Percentiles rank a stretch among this genome's conserved stretches.
phyloP scores from a whole-genome alignment of 92 coral and sea anemone genomes.

The Porites divaricata region DNA sequence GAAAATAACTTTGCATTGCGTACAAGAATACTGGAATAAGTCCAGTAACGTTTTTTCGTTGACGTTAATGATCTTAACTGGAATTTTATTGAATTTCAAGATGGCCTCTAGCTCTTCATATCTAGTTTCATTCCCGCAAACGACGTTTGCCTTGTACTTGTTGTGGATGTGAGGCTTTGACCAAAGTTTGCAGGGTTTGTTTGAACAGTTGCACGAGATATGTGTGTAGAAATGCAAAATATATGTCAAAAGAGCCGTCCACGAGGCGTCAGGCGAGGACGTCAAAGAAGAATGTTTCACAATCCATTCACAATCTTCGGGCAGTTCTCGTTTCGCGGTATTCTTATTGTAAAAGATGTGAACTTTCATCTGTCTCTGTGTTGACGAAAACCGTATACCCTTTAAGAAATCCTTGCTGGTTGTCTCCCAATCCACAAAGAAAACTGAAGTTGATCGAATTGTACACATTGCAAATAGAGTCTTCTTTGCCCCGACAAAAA shows the following conservation, averaged over 20 bases:
- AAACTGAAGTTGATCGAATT: conserved; percentile 64
- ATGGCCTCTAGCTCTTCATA: conserved; percentile 85
- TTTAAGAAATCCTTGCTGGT: conserved; percentile 81
- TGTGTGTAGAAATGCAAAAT: conserved; percentile 86
- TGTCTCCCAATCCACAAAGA: conserved; percentile 89
- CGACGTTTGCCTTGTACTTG: conserved; percentile 69
- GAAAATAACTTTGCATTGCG: conserved; percentile 80
- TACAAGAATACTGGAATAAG: conserved; percentile 75
- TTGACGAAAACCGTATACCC: conserved; percentile 74
- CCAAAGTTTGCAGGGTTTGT: conserved; percentile 74
- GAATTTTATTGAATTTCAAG: conserved; percentile 80
- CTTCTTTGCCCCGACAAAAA: background rate
- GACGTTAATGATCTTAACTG: conserved; percentile 74
- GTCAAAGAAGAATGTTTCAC: conserved; percentile 80
- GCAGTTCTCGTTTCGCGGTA: conserved; percentile 61
- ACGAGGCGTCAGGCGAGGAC: conserved; percentile 78
- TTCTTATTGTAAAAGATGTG: conserved; percentile 88
- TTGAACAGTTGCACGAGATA: conserved; percentile 68
- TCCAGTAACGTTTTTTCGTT: conserved; percentile 81
- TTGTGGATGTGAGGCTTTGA: conserved; percentile 76
- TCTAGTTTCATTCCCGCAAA: conserved; percentile 80
- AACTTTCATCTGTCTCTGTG: conserved; percentile 72
- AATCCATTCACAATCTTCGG: conserved; percentile 78
- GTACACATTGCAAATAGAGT: conserved; percentile 66
- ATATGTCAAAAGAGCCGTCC: conserved; percentile 87